phyloP scores from a whole-genome alignment of 2,113 vertebrate genomes.

The Micronycteris hirsuta region DNA sequence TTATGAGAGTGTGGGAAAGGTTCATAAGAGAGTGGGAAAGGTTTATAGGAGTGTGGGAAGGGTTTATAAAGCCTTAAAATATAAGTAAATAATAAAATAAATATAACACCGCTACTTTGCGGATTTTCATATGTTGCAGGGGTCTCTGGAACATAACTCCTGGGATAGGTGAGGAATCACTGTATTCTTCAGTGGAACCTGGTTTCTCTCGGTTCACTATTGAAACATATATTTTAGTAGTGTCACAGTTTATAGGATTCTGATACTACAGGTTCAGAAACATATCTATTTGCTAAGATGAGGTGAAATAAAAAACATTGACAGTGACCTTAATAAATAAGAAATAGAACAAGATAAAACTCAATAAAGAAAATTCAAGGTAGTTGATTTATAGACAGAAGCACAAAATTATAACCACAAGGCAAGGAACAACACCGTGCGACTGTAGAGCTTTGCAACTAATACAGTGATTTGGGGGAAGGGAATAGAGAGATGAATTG shows the following conservation, averaged over 20 bases:
- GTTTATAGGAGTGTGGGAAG: no score
- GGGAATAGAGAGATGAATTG: not conserved
- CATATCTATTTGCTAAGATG: conserved; percentile 1
- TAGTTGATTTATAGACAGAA: conserved; percentile 27
- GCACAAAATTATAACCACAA: not conserved
- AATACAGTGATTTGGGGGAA: not conserved
- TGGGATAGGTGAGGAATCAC: no score
- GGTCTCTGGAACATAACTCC: no score
- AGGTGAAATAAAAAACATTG: not conserved
- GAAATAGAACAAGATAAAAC: conserved; percentile 27
- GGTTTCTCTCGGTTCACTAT: not conserved
- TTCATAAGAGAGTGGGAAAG: no score
- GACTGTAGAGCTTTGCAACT: not conserved
- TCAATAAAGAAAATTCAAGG: conserved; percentile 25
- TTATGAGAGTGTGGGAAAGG: no score
- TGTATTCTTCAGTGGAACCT: not conserved
- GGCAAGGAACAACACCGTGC: not conserved
- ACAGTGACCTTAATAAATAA: conserved; percentile 34
- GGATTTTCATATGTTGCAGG: no score
- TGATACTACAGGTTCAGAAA: not conserved
- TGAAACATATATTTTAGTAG: not conserved
- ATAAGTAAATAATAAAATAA: no score
- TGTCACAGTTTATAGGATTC: not conserved
- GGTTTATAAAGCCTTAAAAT: no score
- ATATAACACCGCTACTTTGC: no score